Percentiles rank a stretch among this genome's conserved stretches.
phyloP scores from a whole-genome alignment of 2,797 vertebrate species.

The Amniataba percoides region DNA sequence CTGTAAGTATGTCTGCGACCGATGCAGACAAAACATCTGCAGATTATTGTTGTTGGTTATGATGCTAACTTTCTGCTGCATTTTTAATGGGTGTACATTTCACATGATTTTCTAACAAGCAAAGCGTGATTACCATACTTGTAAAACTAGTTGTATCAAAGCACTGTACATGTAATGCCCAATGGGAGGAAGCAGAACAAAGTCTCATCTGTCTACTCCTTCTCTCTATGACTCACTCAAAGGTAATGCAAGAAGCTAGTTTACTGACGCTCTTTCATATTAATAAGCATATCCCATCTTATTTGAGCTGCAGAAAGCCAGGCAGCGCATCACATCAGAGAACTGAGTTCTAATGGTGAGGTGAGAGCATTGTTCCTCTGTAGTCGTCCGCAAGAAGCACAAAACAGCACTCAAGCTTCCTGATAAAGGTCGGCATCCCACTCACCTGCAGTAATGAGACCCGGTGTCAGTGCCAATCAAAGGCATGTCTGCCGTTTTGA shows the following conservation, averaged over 20 bases:
- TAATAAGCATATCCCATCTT: constrained; percentile 82
- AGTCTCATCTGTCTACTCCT: constrained; percentile 72
- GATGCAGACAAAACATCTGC: constrained; percentile 49
- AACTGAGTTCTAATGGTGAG: constrained; percentile 76
- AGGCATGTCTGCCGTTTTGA: constrained; percentile 86
- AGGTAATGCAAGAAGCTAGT: constrained; percentile 82
- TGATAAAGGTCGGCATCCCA: constrained; percentile 86
- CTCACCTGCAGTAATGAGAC: constrained; percentile 91
- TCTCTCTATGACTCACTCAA: constrained; percentile 73
- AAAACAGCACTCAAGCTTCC: constrained; percentile 91
- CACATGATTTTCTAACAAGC: constrained; percentile 72
- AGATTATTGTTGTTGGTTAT: constrained; percentile 36
- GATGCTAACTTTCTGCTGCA: constrained; percentile 54
- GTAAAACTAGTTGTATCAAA: constrained; percentile 79
- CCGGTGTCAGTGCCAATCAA: constrained; percentile 87
- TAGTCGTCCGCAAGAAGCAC: constrained; percentile 88
- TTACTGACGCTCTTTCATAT: constrained; percentile 80
- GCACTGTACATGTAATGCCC: constrained; percentile 72
- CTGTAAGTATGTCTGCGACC: constrained; percentile 38
- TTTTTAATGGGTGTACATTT: constrained; percentile 72
- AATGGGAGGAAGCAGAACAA: constrained; percentile 76
- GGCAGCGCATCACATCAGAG: constrained; percentile 78
- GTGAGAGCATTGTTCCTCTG: constrained; percentile 87
- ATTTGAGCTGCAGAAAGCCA: constrained; percentile 82
- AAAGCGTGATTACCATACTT: constrained; percentile 74